Base-by-base conservation (phyloP, 2,113 vertebrate species). In the Platycercus adscitus region DNA sequence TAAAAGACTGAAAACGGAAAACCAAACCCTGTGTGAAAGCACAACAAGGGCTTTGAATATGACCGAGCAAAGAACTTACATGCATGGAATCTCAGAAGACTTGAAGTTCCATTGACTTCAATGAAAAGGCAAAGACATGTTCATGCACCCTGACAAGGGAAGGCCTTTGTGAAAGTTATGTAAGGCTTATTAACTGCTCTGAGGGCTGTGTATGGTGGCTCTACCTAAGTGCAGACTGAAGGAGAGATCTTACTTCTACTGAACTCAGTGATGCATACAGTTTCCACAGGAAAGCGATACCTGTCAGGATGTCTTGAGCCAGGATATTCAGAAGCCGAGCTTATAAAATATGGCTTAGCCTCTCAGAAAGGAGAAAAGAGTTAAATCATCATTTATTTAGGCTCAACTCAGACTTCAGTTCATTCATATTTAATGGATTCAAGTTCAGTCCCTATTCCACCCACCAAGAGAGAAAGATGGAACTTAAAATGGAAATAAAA, bases 151-250 rank as follows among this genome's bases (percentile, higher is more conserved):
- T 47, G 21, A 72, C n/a, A 73, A n/a, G 47, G 31, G 11, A 82
- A 41, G 20, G 11, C 10, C 26, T 84, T 71, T 70, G n/a, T 65
- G 49, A 56, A 89, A 73, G 17, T 73, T 61, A 44, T 15, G 6
- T 14, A 75, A 70, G 33, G 9, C 29, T 85, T 69, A 17, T 50
- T 28, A 69, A 65, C 60, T 24, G 4, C 12, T 64, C 47, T 11
- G 25, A 87, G 39, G 46, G 5, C 49, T 73, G 60, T 69, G 2
- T 4, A 2, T 31, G 12, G 16, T 69, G 39, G 7, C 29, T 29
- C 5, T 72, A 39, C 2, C 0, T 23, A 53, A 52, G 13, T 11
- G 26, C 41, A 71, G 13, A 21, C 13, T 4, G 1, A 28, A 68
- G 28, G 28, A 72, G 21, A 28, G 9, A 9, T 8, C 47, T 46